These are phyloP conservation scores for Boulengeromyrus knoepffleri DNA, from an alignment of 2,113 vertebrate genomes.

Conservation along the genomic window DNA sequence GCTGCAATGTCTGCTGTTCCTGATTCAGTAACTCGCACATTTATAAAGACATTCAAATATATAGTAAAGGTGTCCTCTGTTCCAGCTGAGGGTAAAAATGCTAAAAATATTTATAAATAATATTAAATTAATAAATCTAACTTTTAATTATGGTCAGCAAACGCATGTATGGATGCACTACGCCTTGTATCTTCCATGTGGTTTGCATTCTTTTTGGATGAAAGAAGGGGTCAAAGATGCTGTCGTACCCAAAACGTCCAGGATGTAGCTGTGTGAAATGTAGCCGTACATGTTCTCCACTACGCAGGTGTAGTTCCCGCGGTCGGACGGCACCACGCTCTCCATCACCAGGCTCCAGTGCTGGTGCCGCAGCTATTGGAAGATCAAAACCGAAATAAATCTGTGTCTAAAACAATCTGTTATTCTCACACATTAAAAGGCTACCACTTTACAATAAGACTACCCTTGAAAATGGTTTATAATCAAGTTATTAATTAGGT, in stretches of 20 bases:
- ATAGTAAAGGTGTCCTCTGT: neutral
- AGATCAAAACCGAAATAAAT: neutral
- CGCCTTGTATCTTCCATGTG: neutral
- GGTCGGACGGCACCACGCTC: constrained; percentile 92
- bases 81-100: neutral
- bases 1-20: neutral
- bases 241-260: constrained; percentile 88
- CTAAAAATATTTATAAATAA: neutral
- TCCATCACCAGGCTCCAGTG: constrained; percentile 99
- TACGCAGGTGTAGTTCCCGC: constrained; percentile 91
- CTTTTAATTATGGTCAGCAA: neutral
- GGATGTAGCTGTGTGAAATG: constrained; percentile 83
- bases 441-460: neutral
- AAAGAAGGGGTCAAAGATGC: neutral
- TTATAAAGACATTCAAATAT: neutral
- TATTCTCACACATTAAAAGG: neutral
- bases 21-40: neutral
- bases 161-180: neutral
- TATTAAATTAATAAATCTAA: neutral
- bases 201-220: neutral
- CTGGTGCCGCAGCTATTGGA: constrained; percentile 79
- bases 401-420: neutral
- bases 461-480: neutral
- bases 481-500: neutral
- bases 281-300: constrained; percentile 88